A percentile compares a stretch with the other conserved stretches of the same genome.
Evolutionary conservation across 2,113 vertebrate species (phyloP).

Genomic region (Donacobius atricapilla): DNA sequence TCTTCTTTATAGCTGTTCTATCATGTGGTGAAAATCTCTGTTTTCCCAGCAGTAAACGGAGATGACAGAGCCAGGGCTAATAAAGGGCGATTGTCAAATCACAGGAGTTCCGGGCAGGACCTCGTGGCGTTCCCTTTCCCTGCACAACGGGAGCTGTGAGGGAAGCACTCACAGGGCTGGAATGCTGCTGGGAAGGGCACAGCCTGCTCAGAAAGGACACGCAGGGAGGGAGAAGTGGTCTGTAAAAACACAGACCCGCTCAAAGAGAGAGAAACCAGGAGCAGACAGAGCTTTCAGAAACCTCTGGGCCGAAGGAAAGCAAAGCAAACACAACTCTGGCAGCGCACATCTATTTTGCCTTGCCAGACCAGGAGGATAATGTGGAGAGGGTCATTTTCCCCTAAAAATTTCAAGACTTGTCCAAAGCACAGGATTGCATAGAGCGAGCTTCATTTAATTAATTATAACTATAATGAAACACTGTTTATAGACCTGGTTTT

Average conservation of each 20-base stretch:
- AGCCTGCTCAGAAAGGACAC: not conserved
- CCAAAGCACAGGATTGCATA: not conserved
- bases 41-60: not conserved
- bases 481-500: not conserved
- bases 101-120: not conserved
- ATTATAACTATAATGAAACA: not conserved
- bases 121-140: not conserved
- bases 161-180: not conserved
- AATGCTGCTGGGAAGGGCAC: not conserved
- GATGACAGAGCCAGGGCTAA: not conserved
- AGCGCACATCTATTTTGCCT: rapidly evolving
- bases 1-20: not conserved
- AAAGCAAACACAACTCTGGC: not conserved
- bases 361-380: not conserved
- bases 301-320: not conserved
- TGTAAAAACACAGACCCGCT: not conserved
- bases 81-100: not conserved
- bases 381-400: not conserved
- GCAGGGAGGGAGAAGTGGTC: not conserved
- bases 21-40: not conserved
- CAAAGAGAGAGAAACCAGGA: not conserved
- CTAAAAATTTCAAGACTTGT: not conserved
- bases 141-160: not conserved
- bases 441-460: not conserved
- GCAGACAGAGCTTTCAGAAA: not conserved